A percentile compares a stretch with the other conserved stretches of the same genome.
Evolutionary conservation across 2,888 invertebrate species (phyloP).

Genomic region (Drosophila nigricruria): DNA sequence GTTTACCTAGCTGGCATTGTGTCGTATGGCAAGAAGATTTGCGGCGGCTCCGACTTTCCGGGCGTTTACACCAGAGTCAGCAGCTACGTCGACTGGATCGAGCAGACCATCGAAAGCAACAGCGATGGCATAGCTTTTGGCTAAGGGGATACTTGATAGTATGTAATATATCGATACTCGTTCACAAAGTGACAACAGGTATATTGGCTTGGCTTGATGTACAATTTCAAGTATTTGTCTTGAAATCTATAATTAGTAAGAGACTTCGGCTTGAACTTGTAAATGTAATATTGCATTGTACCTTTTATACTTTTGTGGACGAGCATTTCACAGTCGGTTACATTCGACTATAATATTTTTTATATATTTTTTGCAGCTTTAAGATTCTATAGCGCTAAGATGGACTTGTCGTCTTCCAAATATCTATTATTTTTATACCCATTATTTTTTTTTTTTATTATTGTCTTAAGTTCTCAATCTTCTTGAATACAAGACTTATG

Average conservation of each 20-base stretch:
- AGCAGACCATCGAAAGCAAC: constrained; percentile 44
- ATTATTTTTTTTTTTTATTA: neutral
- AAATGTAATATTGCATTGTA: too few relatives aligned
- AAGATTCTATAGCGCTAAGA: neutral
- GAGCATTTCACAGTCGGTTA: neutral
- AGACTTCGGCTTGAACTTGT: too few relatives aligned
- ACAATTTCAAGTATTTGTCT: too few relatives aligned
- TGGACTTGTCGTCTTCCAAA: too few relatives aligned
- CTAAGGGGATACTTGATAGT: neutral
- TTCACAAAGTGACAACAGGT: neutral
- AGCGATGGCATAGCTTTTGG: constrained; percentile 4
- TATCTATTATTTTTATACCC: neutral
- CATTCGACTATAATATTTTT: neutral
- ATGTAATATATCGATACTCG: neutral
- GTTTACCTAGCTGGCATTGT: constrained; percentile 64
- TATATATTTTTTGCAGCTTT: neutral
- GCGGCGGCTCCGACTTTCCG: constrained; percentile 52
- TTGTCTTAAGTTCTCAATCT: neutral
- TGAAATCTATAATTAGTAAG: too few relatives aligned
- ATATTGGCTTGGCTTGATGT: neutral
- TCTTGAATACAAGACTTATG: neutral
- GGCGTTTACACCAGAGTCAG: constrained; percentile 63
- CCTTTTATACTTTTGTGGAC: too few relatives aligned
- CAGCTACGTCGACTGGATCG: constrained; percentile 59
- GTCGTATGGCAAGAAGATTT: constrained; percentile 45